Evolutionary conservation across 2,113 vertebrate genomes (phyloP).

Genomic region (Amphiprion ocellaris): DNA sequence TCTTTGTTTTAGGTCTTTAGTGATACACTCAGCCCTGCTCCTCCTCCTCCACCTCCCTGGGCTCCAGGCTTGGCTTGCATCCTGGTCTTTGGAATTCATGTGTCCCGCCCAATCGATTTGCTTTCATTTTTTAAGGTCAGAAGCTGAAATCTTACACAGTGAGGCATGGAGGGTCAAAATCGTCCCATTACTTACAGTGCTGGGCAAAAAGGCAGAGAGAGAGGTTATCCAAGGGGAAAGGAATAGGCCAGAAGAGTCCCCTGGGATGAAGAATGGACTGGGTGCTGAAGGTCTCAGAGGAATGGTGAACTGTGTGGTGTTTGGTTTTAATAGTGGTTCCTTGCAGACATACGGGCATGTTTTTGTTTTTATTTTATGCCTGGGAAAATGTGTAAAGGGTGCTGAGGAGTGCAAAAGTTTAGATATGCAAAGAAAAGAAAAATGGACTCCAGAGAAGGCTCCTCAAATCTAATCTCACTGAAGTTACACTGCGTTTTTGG

Average conservation of each 20-base stretch:
- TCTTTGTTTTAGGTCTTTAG: slow-evolving; percentile 59
- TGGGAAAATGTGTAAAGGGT: not conserved
- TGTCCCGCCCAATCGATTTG: slow-evolving; percentile 81
- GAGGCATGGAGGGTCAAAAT: slow-evolving; percentile 77
- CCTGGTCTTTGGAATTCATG: slow-evolving; percentile 76
- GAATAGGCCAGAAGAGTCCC: slow-evolving; percentile 32
- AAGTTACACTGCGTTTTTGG: not conserved
- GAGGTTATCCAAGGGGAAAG: slow-evolving; percentile 67
- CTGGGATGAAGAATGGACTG: slow-evolving; percentile 54
- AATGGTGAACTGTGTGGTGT: slow-evolving; percentile 3
- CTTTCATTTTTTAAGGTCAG: slow-evolving; percentile 86
- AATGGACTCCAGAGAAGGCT: not conserved
- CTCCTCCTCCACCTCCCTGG: slow-evolving; percentile 39
- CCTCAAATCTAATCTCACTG: not conserved
- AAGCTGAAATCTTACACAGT: slow-evolving; percentile 84
- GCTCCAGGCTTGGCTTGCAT: slow-evolving; percentile 73
- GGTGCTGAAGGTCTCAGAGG: slow-evolving; percentile 49
- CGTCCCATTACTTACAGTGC: slow-evolving; percentile 77
- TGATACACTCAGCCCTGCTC: slow-evolving; percentile 41
- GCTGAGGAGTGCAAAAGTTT: not conserved
- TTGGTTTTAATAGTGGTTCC: slow-evolving; percentile 28
- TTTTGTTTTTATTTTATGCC: slow-evolving; percentile 2
- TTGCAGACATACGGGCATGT: not conserved
- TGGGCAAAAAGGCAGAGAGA: slow-evolving; percentile 52
- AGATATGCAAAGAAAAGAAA: not conserved